Percentiles rank a stretch among this genome's conserved stretches.
Evolutionary conservation across 2,888 invertebrate species (phyloP).

Genomic region (Odontocolon sp.): DNA sequence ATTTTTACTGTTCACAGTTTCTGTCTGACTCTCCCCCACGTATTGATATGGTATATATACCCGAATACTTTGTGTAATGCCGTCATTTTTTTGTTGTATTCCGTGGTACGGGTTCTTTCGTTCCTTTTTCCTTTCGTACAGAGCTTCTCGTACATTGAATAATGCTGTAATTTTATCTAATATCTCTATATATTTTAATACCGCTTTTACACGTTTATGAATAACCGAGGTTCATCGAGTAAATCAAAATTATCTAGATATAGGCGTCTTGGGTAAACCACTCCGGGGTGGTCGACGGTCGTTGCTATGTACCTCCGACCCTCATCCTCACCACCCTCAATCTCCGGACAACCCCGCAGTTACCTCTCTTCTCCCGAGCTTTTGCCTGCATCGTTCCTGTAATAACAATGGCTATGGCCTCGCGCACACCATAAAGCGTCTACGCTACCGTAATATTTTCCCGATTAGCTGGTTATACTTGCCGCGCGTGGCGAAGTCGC

Average conservation of each 20-base stretch:
- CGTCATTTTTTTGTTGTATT: background rate
- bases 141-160: background rate
- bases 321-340: background rate
- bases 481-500: constrained; percentile 20
- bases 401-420: constrained; percentile 50
- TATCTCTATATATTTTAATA: no score
- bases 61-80: no score
- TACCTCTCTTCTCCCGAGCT: background rate
- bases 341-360: background rate
- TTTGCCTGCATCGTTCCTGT: constrained; percentile 31
- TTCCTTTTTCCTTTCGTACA: background rate
- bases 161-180: background rate
- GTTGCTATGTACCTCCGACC: constrained; percentile 1
- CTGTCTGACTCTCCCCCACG: no score
- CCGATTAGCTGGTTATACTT: constrained; percentile 58
- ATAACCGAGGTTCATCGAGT: constrained; percentile 5
- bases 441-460: constrained; percentile 57
- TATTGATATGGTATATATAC: no score
- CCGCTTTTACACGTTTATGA: background rate
- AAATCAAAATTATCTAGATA: constrained; percentile 28
- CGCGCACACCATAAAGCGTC: constrained; percentile 46
- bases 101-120: background rate
- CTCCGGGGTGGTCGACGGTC: constrained; percentile 1
- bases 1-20: no score
- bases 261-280: constrained; percentile 11